Evolutionary conservation across 2,113 vertebrate species (phyloP), one percentile per base, ranked within the genome.

Genomic region (Notothenia coriiceps): DNA sequence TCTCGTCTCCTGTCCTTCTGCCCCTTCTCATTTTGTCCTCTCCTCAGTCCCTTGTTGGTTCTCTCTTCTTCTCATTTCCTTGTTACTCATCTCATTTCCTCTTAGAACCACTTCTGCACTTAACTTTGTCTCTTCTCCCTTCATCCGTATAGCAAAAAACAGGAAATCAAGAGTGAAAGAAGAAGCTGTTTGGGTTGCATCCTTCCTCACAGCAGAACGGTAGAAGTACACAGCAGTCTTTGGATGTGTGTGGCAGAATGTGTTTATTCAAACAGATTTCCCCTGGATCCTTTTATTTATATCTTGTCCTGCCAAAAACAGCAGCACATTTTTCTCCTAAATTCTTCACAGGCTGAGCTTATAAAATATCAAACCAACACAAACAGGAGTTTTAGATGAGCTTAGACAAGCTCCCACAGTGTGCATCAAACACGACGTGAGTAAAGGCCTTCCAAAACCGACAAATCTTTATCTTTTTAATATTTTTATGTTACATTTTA

Each of bases 231-330:
- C 29, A 29, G 3, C 29, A 29, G 29, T 29, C 29, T 29, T 29
- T 29, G 29, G 29, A 29, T 29, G 29, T 29, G 29, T 29, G 29
- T 4, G 29, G 29, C 29, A 4, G 29, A 29, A 29, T 29, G 29
- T 29, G 29, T 29, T 29, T 29, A 29, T 29, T 4, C 29, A 2
- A 29, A 29, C 29, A 29, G 29, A 29, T 29, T 29, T 29, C 29
- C 29, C 3, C 3, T 29, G 29, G 29, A 88, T 81, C 63, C 70
- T 83, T 80, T 70, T 84, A 72, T 88, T 87, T 83, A 86, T 35
- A 73, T 70, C 76, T 54, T 18, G 72, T 15, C 25, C 35, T 14
- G 75, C 89, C 76, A 86, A 83, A 76, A 77, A 60, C 84, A 83
- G 79, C 61, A 60, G 67, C 56, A 66, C 43, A 33, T 55, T 79